Base-by-base conservation (phyloP, 2,888 invertebrate species). In the Drosophila barbarae region DNA sequence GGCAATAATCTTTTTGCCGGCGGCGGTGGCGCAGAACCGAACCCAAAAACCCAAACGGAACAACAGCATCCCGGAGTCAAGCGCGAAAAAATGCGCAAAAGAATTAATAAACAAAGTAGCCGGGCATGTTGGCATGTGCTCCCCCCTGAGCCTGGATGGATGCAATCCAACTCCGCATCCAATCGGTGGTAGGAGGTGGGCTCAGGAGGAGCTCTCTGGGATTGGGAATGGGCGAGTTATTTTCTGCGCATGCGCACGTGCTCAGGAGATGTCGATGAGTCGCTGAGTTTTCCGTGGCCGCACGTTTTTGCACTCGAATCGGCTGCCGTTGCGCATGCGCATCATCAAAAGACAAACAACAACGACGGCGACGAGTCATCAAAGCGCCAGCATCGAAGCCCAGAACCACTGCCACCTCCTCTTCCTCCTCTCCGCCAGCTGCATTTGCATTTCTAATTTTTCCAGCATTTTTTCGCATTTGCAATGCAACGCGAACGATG, bases 71-170 rank as follows among this genome's bases (percentile, higher is more conserved):
- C 61, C 66, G 52, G 55, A 61, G 60, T 42, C 69, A 77, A 83
- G 84, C 83, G 84, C 75, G 81, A 85, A 80, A 84, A 85, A 77
- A 81, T 81, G 85, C 85, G 84, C 84, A 80, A 75, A 85, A 76
- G 78, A 83, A 81, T 85, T 81, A 81, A 81, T 81, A 81, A 81
- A 85, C 85, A 83, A 83, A 85, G 81, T 80, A 77, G 85, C 57
- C 57, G 77, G 52, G 84, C 84, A 83, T 80, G 85, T 71, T 71
- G 83, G 83, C 80, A 84, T 83, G 69, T 69, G 56, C 34, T 23
- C 23, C 41, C 15, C 46, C 42, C 15, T 15, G 21, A 66, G 12
- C 12, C 44, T 28, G 60, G 79, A 68, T 71, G 63, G 79, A 69
- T 71, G 67, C 64, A 52, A 44, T 67, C 46, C 52, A 46, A 44